Evolutionary conservation across 2,113 vertebrate species (phyloP).

Genomic region (Psilopsiagon aurifrons): DNA sequence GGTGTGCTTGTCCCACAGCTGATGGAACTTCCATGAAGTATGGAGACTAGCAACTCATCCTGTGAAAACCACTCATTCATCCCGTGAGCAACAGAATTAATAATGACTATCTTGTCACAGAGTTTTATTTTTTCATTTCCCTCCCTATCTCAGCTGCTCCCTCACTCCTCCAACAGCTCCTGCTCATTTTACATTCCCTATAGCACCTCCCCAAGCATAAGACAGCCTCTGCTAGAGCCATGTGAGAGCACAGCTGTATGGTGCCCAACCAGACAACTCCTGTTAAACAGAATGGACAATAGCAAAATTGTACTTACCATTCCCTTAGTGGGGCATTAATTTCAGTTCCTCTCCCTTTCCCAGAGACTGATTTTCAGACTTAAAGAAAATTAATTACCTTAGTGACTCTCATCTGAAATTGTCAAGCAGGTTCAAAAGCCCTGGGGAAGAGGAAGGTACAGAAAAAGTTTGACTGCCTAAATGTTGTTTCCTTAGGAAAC

Average conservation of each 20-base stretch:
- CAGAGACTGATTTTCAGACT: neutral
- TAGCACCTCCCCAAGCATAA: neutral
- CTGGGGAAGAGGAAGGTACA: slow-evolving; percentile 5
- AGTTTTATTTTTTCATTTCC: neutral
- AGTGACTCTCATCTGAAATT: slow-evolving; percentile 18
- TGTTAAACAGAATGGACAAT: neutral
- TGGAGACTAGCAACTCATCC: neutral
- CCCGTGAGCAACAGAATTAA: neutral
- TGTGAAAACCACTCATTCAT: neutral
- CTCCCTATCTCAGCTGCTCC: neutral
- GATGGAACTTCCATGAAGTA: neutral
- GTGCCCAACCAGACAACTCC: fast-evolving
- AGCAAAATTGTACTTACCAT: neutral
- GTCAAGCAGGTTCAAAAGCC: slow-evolving; percentile 26
- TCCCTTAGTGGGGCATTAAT: neutral
- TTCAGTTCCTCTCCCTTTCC: neutral
- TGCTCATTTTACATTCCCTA: neutral
- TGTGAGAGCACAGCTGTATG: fast-evolving
- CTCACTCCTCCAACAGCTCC: neutral
- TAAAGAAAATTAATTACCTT: slow-evolving; percentile 23
- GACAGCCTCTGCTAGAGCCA: neutral
- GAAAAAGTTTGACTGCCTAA: slow-evolving; percentile 14
- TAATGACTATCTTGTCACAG: neutral
- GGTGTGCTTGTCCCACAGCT: neutral
- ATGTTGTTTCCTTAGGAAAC: slow-evolving; percentile 54